Evolutionary conservation across 2,888 invertebrate genomes (phyloP), one percentile per base, ranked within the genome.

Genomic region (Linnaemya vulpina): DNA sequence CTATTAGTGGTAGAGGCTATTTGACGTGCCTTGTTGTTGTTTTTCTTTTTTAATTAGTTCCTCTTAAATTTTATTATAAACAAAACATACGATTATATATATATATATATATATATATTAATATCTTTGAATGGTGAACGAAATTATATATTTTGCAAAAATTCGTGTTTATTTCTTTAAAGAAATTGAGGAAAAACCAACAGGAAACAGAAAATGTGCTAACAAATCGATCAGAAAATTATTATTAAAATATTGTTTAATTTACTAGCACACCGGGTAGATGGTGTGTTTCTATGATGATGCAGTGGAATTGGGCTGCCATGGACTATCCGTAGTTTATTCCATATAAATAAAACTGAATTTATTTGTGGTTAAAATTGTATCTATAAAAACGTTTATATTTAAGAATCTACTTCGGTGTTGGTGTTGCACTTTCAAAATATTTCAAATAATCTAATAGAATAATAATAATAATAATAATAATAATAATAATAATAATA

Each of bases 1-100:
- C 74, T 17, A 35, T 38, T 35, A 40, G 63, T 43, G 17, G 46
- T 11, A 22, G 20, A 43, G 65, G 43, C 60, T 60, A 60, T 58
- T 17, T 20, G 38, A 40, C 22, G 10, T 38, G 43, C 22, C 22
- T 22, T 17, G 35, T 60, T n/a, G n/a, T n/a, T n/a, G n/a, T n/a
- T n/a, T 15, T 13, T 15, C 53, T 76, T 55, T n/a, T 63, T 55
- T n/a, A 75, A 5, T 40, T 60, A 51, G 60, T 51, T 65, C 63
- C 68, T 68, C 55, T 77, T 68, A 60, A 77, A 68, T 60, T 77
- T 68, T 25, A 77, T 77, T 68, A 68, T 77, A 77, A 68, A 77
- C 77, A 77, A 77, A 60, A n/a, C 7, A 22, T 62, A 11, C 20
- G 8, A 51, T 76, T 13, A 43, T 11, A n/a, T n/a, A n/a, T n/a